phyloP scores from a whole-genome alignment of 1,140 invertebrate species.

The Atta colombica region DNA sequence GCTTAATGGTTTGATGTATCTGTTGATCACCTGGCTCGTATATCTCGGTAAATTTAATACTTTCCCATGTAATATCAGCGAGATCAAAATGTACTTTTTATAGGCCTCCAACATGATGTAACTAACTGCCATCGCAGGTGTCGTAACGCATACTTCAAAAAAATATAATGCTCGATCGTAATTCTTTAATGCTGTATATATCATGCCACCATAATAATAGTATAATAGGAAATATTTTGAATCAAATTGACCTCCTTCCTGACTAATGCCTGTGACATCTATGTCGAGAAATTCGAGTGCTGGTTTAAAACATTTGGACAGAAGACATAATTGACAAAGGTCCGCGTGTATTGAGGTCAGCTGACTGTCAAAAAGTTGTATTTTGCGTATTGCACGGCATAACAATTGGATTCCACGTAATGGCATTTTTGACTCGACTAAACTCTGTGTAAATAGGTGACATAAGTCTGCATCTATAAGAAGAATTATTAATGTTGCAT shows the following conservation, averaged over 20 bases:
- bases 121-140: constrained; percentile 96
- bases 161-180: constrained; percentile 97
- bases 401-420: constrained; percentile 95
- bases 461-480: constrained; percentile 94
- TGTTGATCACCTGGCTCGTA: constrained; percentile 94
- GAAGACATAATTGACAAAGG: constrained; percentile 96
- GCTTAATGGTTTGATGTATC: constrained; percentile 95
- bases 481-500: constrained; percentile 12
- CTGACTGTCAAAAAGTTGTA: constrained; percentile 95
- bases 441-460: constrained; percentile 92
- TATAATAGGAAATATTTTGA: constrained; percentile 97
- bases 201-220: constrained; percentile 99
- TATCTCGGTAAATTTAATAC: constrained; percentile 94
- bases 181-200: constrained; percentile 97
- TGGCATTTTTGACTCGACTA: constrained; percentile 92
- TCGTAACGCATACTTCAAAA: constrained; percentile 97
- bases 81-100: constrained; percentile 98
- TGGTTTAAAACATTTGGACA: constrained; percentile 97
- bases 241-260: constrained; percentile 94
- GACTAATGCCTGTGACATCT: constrained; percentile 96
- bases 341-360: constrained; percentile 97
- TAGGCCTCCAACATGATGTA: constrained; percentile 99
- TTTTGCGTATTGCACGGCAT: constrained; percentile 94
- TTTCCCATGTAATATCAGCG: constrained; percentile 96
- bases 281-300: constrained; percentile 95